A percentile compares a stretch with the other conserved stretches of the same genome.
Evolutionary conservation across 1,140 invertebrate genomes (phyloP).

Genomic region (Stenopsyche tienmushanensis): DNA sequence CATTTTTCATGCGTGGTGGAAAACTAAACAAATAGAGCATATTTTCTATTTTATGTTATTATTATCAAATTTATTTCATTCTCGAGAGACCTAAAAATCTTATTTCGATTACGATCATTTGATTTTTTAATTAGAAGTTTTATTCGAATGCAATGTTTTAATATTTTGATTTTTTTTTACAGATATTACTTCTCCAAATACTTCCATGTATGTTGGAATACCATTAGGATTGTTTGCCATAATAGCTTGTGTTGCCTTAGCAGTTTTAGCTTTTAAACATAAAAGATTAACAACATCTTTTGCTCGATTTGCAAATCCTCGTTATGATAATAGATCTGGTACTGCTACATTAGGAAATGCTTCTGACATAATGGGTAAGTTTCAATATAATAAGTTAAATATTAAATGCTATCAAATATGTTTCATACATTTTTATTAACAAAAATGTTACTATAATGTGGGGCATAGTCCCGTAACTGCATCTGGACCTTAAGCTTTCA

Average conservation of each 20-base stretch:
- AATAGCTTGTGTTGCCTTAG: slow-evolving; percentile 61
- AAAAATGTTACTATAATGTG: neutral
- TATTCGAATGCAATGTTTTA: too few species aligned
- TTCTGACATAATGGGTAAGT: slow-evolving; percentile 46
- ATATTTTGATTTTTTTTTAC: slow-evolving; percentile 4
- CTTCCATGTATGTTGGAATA: slow-evolving; percentile 49
- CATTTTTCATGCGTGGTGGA: too few species aligned
- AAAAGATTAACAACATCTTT: slow-evolving; percentile 75
- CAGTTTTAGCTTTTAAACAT: slow-evolving; percentile 69
- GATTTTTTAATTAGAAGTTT: too few species aligned
- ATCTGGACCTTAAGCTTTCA: too few species aligned
- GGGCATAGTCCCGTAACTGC: neutral
- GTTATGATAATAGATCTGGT: slow-evolving; percentile 82
- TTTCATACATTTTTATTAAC: neutral
- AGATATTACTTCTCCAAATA: too few species aligned
- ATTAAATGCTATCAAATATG: neutral
- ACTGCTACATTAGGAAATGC: slow-evolving; percentile 80
- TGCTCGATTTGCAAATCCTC: slow-evolving; percentile 79
- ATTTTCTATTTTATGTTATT: too few species aligned
- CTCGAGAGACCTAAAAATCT: too few species aligned
- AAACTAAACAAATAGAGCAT: too few species aligned
- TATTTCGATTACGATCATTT: too few species aligned
- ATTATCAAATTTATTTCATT: too few species aligned
- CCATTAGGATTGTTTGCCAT: slow-evolving; percentile 57
- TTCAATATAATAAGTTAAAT: slow-evolving; percentile 3